Percentiles rank a stretch among this genome's conserved stretches.
These are phyloP conservation scores for Macrophya alboannulata DNA, from an alignment of 2,888 invertebrate species.

Conservation along the genomic window DNA sequence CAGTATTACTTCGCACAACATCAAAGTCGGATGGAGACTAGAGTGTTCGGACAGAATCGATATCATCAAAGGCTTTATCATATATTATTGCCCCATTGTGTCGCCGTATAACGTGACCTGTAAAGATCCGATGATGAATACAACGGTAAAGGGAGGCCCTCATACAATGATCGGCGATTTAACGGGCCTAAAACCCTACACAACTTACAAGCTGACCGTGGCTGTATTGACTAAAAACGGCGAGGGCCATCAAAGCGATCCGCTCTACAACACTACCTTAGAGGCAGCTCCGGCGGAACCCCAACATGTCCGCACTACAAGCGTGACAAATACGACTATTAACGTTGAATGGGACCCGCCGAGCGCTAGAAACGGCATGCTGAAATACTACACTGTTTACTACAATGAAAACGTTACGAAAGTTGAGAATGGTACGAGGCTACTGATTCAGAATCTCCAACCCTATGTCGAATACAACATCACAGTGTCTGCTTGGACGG, in stretches of 20 bases:
- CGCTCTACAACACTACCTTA: conserved; percentile 85
- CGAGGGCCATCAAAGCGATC: conserved; percentile 83
- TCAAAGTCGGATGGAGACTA: conserved; percentile 89
- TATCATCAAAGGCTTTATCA: conserved; percentile 87
- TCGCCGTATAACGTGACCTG: conserved; percentile 82
- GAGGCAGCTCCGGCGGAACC: conserved; percentile 87
- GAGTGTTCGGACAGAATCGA: conserved; percentile 89
- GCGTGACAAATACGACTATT: conserved; percentile 85
- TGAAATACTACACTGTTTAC: conserved; percentile 86
- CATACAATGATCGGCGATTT: conserved; percentile 83
- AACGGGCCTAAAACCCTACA: conserved; percentile 87
- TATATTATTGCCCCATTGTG: conserved; percentile 88
- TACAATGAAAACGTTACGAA: conserved; percentile 75
- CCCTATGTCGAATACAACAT: conserved; percentile 87
- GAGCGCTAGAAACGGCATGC: conserved; percentile 86
- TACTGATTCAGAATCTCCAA: conserved; percentile 78
- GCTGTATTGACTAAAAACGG: conserved; percentile 84
- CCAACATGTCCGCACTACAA: conserved; percentile 82
- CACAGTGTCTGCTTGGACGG: conserved; percentile 88
- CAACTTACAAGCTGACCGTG: conserved; percentile 88
- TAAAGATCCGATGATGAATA: conserved; percentile 80
- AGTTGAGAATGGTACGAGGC: conserved; percentile 66
- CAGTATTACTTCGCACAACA: conserved; percentile 80
- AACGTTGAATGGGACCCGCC: conserved; percentile 88
- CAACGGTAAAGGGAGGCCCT: conserved; percentile 80